These are phyloP conservation scores for Phoebastria nigripes DNA, from an alignment of 2,797 vertebrate species.

Conservation along the genomic window DNA sequence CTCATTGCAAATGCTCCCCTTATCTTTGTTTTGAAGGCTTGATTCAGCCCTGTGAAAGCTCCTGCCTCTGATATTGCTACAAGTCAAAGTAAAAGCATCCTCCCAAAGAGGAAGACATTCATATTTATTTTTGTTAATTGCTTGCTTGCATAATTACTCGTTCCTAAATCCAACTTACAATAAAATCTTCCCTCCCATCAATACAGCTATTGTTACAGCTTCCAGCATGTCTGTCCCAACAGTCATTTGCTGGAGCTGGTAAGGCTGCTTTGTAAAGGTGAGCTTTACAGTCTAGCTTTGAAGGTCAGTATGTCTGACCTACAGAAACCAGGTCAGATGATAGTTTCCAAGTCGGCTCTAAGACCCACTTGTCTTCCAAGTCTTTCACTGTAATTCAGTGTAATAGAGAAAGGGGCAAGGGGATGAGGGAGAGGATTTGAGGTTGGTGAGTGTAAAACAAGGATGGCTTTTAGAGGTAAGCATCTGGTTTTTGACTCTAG, in stretches of 20 bases:
- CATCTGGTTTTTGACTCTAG: not conserved
- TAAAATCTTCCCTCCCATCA: conserved; percentile 27
- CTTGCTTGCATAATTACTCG: conserved; percentile 56
- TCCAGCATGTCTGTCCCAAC: not conserved
- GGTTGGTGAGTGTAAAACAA: not conserved
- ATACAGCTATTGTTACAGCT: conserved; percentile 33
- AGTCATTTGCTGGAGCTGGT: not conserved
- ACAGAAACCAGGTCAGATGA: not conserved
- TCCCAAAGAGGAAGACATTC: not conserved
- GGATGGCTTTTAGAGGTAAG: not conserved
- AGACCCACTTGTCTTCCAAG: not conserved
- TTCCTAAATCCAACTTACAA: conserved; percentile 21
- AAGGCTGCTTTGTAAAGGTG: conserved; percentile 26
- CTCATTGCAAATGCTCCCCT: not conserved
- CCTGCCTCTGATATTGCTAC: not conserved
- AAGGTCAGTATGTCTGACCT: not conserved
- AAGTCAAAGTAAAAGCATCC: conserved; percentile 5
- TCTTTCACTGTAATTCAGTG: not conserved
- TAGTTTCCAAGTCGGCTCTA: not conserved
- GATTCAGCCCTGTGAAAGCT: conserved; percentile 12
- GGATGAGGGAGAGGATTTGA: not conserved
- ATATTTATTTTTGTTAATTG: conserved; percentile 52
- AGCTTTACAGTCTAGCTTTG: not conserved
- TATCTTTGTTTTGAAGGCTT: conserved; percentile 5
- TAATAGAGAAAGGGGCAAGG: not conserved